A percentile compares a stretch with the other conserved stretches of the same genome.
Evolutionary conservation across 2,113 vertebrate genomes (phyloP).

Genomic region (Sporophila hypoxantha): DNA sequence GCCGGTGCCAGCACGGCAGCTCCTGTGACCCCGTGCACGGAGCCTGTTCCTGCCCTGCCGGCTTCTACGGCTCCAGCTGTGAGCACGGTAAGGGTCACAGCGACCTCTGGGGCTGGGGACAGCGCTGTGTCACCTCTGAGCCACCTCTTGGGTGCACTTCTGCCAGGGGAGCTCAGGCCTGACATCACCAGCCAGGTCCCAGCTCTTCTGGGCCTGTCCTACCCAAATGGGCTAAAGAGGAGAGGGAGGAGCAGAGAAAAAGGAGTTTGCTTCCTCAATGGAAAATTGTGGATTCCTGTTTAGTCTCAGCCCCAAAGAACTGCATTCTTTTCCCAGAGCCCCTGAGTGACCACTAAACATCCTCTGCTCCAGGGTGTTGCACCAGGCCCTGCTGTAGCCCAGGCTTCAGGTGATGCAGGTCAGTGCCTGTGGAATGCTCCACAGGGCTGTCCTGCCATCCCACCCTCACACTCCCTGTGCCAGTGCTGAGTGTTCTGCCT

Average conservation of each 20-base stretch:
- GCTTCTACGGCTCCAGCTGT: slow-evolving; percentile 73
- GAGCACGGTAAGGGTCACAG: slow-evolving; percentile 61
- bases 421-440: neutral
- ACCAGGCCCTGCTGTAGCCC: neutral
- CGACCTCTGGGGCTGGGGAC: neutral
- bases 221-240: neutral
- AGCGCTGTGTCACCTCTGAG: neutral
- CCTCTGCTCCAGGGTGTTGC: neutral
- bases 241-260: neutral
- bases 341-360: rapidly evolving
- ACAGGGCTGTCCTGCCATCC: neutral
- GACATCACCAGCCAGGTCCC: neutral
- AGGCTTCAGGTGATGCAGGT: neutral
- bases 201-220: neutral
- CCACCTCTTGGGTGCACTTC: rapidly evolving
- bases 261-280: neutral
- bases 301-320: neutral
- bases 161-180: neutral
- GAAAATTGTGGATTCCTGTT: neutral
- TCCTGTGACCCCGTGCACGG: slow-evolving; percentile 70
- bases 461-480: rapidly evolving
- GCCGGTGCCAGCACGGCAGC: slow-evolving; percentile 71
- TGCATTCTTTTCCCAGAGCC: neutral
- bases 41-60: slow-evolving; percentile 70
- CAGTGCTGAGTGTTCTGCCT: rapidly evolving